These are phyloP conservation scores for Vicugna pacos DNA, from an alignment of 2,113 vertebrate species.

Conservation along the genomic window DNA sequence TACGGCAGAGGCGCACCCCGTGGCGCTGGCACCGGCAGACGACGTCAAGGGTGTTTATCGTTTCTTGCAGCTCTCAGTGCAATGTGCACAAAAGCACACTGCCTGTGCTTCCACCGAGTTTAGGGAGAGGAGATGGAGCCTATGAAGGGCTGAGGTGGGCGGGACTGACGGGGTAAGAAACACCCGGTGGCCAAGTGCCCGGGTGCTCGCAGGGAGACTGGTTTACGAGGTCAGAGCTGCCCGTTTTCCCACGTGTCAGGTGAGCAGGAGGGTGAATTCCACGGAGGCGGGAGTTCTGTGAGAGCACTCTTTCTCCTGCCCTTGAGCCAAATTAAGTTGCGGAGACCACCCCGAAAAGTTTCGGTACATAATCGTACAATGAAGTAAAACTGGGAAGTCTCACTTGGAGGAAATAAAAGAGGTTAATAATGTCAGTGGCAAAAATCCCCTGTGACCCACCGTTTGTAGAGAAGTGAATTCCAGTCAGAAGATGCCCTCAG, in stretches of 20 bases:
- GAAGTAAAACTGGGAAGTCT: background rate
- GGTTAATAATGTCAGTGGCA: background rate
- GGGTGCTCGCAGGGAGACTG: background rate
- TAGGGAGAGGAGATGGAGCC: background rate
- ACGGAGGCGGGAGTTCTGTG: background rate
- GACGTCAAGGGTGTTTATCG: background rate
- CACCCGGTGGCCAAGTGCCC: background rate
- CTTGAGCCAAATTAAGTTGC: background rate
- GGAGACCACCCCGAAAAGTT: background rate
- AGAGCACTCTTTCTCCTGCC: background rate
- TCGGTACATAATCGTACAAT: background rate
- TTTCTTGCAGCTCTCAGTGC: background rate
- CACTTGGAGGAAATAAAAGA: background rate
- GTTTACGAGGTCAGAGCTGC: background rate
- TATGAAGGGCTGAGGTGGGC: background rate
- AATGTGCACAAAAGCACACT: too few species aligned
- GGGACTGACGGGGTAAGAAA: too few species aligned
- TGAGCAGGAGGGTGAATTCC: background rate
- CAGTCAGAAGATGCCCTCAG: background rate
- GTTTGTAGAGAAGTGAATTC: background rate
- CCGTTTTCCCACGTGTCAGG: rapidly evolving
- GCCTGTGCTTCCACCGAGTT: too few species aligned
- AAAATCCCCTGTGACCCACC: background rate
- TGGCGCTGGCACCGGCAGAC: rapidly evolving
- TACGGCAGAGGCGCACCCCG: background rate